Base-by-base conservation (phyloP, 2,113 vertebrate genomes). In the Otocyon megalotis region DNA sequence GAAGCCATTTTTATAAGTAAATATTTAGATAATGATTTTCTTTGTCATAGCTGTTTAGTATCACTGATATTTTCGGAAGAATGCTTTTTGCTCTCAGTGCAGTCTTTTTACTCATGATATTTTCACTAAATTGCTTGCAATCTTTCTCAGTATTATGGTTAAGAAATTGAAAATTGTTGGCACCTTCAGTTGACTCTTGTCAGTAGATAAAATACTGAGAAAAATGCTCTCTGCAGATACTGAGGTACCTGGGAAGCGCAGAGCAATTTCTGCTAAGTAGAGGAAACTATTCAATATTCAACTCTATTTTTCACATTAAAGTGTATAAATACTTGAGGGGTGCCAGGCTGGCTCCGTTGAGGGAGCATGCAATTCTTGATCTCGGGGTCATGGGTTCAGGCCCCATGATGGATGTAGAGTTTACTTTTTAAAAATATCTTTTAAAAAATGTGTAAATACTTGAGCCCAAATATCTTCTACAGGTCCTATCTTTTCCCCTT, bases 371-470 rank as follows among this genome's bases (percentile, higher is more conserved):
- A 15, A 77, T 0, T 9, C 43, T 77, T 26, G 37, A 74, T 76
- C 24, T 77, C 1, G 3, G 8, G 43, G 14, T 50, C 50, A 43
- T 50, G 74, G 43, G 43, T 77, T 77, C 43, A 77, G 50, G 43
- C 26, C 74, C 26, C 74, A 5, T 0, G 2, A 28, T 50, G 26
- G 20, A 24, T 28, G 43, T 76, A 50, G 74, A 77, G 43, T 8
- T 77, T 77, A 50, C 43, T 50, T 30, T 1, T 43, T 48, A 50
- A 71, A 72, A 72, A 76, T 30, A 76, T 28, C 26, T 76, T 76
- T n/a, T 1, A 17, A 48, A 53, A 93, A 81, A 56, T 96, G 17
- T 74, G 7, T 77, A 93, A 97, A 84, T 90, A 90, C 35, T 76
- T 90, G 43, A 69, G 10, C 22, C 15, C 58, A 93, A 93, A 71